These are phyloP conservation scores for Pristionchus fissidentatus DNA, from an alignment of 2,888 invertebrate species.

Conservation along the genomic window DNA sequence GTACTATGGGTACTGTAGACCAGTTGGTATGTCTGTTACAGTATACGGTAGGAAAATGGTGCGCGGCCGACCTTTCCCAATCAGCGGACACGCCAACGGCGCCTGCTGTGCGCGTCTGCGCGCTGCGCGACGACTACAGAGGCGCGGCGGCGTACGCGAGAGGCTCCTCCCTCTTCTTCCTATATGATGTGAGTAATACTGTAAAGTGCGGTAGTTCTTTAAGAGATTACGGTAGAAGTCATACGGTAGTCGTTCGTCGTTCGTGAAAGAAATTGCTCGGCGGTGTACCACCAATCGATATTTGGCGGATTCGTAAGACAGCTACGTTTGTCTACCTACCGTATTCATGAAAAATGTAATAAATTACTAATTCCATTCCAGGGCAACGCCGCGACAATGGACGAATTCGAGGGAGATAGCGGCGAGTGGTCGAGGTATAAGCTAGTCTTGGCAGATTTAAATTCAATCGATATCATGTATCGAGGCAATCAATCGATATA, in stretches of 20 bases:
- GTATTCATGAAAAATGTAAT: too few species aligned
- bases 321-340: too few species aligned
- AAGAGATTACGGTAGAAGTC: not conserved
- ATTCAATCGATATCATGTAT: too few species aligned
- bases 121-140: not conserved
- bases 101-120: not conserved
- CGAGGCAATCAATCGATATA: not conserved
- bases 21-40: not conserved
- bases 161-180: slow-evolving; percentile 28
- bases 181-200: not conserved
- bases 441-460: not conserved
- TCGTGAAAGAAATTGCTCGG: not conserved
- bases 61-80: not conserved
- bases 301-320: too few species aligned
- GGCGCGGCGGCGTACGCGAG: not conserved
- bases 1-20: not conserved
- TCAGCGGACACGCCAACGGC: not conserved
- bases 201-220: not conserved
- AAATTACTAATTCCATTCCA: not conserved
- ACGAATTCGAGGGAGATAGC: slow-evolving; percentile 7
- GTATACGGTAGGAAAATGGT: not conserved
- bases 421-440: slow-evolving; percentile 15
- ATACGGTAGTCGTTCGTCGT: not conserved
- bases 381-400: not conserved
- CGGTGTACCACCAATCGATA: too few species aligned